phyloP scores from a whole-genome alignment of 2,113 vertebrate genomes.

The Orientallactaga bullata region DNA sequence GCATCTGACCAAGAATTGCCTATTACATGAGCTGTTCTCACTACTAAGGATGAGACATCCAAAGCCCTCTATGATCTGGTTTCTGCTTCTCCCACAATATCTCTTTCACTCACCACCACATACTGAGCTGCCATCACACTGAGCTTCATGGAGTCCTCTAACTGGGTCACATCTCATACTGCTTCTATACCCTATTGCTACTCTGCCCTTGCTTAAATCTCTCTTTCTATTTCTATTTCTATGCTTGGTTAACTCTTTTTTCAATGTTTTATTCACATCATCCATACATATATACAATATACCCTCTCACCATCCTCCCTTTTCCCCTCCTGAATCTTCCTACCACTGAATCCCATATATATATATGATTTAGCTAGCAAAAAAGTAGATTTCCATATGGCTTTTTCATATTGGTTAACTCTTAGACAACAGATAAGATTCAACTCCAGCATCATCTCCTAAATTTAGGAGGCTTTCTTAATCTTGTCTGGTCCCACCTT shows the following conservation, averaged over 20 bases:
- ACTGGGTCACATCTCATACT: not conserved
- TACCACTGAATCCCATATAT: too few relatives aligned
- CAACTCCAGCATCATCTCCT: not conserved
- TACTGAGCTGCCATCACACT: not conserved
- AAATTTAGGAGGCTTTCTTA: not conserved
- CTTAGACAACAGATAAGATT: not conserved
- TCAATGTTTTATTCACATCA: not conserved
- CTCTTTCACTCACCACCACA: not conserved
- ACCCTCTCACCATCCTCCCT: too few relatives aligned
- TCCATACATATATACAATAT: too few relatives aligned
- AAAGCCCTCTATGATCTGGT: not conserved
- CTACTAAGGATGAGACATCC: not conserved
- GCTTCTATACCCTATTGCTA: not conserved
- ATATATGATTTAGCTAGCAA: too few relatives aligned
- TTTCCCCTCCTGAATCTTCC: too few relatives aligned
- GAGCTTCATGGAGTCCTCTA: not conserved
- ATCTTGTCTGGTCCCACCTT: not conserved
- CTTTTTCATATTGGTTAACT: not conserved
- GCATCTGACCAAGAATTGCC: not conserved
- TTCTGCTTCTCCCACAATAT: not conserved
- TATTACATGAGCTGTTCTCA: not conserved
- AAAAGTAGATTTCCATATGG: too few relatives aligned
- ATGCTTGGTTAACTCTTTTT: not conserved
- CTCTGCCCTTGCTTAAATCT: not conserved
- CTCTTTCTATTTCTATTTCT: not conserved